Evolutionary conservation across 1,140 invertebrate species (phyloP).

Genomic region (Drosophila leontia): DNA sequence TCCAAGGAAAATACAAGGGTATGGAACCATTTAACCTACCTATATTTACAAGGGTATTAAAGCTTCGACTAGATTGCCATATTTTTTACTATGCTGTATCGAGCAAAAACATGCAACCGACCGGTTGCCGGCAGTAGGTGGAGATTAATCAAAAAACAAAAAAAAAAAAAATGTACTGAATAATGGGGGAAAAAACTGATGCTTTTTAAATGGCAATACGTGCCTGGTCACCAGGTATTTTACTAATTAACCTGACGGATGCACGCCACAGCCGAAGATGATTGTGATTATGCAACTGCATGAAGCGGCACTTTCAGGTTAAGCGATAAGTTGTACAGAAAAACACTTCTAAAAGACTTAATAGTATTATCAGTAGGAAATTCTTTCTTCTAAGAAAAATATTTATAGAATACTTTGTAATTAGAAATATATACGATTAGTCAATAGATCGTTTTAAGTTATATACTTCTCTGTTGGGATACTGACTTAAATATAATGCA

Average conservation of each 20-base stretch:
- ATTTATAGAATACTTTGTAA: not conserved
- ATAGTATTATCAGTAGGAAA: not conserved
- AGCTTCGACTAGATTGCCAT: slow-evolving; percentile 11
- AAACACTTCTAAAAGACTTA: not conserved
- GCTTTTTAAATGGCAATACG: slow-evolving; percentile 78
- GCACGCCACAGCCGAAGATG: slow-evolving; percentile 52
- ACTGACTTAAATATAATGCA: not conserved
- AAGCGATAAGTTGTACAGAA: not conserved
- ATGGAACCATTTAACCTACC: not conserved
- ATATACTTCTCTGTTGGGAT: not conserved
- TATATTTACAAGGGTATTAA: slow-evolving; percentile 9
- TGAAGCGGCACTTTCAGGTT: slow-evolving; percentile 7
- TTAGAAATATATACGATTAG: not conserved
- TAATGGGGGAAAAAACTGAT: slow-evolving; percentile 46
- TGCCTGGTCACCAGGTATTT: slow-evolving; percentile 74
- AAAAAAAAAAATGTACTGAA: slow-evolving; percentile 17
- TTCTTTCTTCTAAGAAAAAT: not conserved
- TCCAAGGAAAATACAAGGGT: not conserved
- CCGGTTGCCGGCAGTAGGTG: slow-evolving; percentile 63
- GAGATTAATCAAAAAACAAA: slow-evolving; percentile 58
- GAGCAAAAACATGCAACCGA: slow-evolving; percentile 56
- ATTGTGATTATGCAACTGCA: slow-evolving; percentile 61
- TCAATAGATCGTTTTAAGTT: not conserved
- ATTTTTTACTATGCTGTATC: slow-evolving; percentile 11
- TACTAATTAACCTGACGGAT: slow-evolving; percentile 75